These are phyloP conservation scores for Alloplasta piceator DNA, from an alignment of 2,888 invertebrate species.

Conservation along the genomic window DNA sequence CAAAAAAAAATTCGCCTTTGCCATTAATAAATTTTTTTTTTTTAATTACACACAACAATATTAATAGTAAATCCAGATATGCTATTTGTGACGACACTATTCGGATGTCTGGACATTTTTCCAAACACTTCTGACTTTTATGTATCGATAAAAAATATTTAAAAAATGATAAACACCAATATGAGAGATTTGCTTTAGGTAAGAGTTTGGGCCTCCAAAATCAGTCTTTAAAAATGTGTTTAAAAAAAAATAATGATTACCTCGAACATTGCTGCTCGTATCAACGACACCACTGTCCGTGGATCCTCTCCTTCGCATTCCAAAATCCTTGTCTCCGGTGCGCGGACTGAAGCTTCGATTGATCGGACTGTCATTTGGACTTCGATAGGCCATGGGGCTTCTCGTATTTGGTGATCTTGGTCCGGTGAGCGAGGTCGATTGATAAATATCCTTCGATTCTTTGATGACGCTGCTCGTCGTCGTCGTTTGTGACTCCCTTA, in stretches of 20 bases:
- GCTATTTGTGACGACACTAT: too few relatives aligned
- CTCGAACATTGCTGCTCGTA: slow-evolving; percentile 81
- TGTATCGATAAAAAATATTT: too few relatives aligned
- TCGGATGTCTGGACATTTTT: neutral
- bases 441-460: slow-evolving; percentile 78
- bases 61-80: too few relatives aligned
- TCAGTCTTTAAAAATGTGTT: neutral
- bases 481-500: slow-evolving; percentile 54
- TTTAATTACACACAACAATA: too few relatives aligned
- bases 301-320: slow-evolving; percentile 71
- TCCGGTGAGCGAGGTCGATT: slow-evolving; percentile 75
- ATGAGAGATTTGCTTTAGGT: too few relatives aligned
- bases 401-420: slow-evolving; percentile 74
- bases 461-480: slow-evolving; percentile 71
- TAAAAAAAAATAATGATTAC: slow-evolving; percentile 56
- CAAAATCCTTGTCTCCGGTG: slow-evolving; percentile 72
- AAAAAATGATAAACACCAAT: too few relatives aligned
- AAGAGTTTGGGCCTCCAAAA: neutral
- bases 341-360: slow-evolving; percentile 78
- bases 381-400: slow-evolving; percentile 76
- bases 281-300: slow-evolving; percentile 79
- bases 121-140: neutral
- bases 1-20: too few relatives aligned
- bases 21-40: too few relatives aligned
- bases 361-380: slow-evolving; percentile 75